Conservation (phyloP, 2,113 vertebrate genomes). For the Apodemus speciosus region DNA sequence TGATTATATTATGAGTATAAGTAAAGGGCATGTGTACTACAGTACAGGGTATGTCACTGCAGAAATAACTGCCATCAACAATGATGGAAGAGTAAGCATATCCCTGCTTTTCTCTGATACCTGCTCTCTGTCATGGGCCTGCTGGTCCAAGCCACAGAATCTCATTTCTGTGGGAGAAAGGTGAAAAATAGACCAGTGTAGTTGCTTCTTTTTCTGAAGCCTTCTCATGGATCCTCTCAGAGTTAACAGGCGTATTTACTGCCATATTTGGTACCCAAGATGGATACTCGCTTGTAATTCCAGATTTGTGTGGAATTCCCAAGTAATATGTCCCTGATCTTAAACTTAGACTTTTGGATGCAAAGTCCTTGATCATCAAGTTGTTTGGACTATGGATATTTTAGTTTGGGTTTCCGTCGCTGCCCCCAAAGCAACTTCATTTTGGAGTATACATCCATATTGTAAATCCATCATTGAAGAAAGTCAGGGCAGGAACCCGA, state of each 20-base stretch:
- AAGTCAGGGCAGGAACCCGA: background rate
- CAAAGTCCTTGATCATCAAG: constrained; percentile 16
- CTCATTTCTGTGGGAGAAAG: background rate
- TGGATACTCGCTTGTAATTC: background rate
- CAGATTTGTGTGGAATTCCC: background rate
- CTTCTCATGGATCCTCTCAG: background rate
- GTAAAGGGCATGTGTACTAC: background rate
- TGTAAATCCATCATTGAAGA: background rate
- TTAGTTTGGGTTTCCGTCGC: background rate
- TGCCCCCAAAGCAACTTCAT: background rate
- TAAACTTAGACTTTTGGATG: constrained; percentile 17
- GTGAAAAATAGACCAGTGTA: background rate
- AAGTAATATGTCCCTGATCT: background rate
- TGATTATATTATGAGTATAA: background rate
- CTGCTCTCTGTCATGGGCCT: background rate
- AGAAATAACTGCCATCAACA: background rate
- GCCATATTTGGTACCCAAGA: background rate
- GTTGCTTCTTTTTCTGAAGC: background rate
- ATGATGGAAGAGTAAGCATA: background rate
- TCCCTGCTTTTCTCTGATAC: background rate
- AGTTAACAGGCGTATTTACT: background rate
- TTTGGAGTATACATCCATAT: background rate
- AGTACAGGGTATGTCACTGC: background rate
- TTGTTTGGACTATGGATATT: background rate
- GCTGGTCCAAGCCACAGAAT: background rate